These are phyloP conservation scores for Branchinecta lindahli DNA, from an alignment of 1,140 invertebrate genomes.

Conservation along the genomic window DNA sequence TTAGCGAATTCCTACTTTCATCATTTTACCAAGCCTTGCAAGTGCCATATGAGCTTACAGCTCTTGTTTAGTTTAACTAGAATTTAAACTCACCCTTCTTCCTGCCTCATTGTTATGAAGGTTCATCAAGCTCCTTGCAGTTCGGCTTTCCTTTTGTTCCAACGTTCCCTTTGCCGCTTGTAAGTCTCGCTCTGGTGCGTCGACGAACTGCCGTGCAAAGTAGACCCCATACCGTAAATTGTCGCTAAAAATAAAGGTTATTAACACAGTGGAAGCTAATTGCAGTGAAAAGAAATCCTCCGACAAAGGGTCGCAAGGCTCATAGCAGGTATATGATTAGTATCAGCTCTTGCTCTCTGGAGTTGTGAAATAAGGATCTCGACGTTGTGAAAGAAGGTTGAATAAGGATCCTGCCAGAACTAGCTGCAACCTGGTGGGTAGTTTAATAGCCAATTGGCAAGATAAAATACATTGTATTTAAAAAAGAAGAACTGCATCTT, in stretches of 20 bases:
- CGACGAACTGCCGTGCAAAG: conserved; percentile 43
- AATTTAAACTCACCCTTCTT: conserved; percentile 35
- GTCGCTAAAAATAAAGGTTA: conserved; percentile 32
- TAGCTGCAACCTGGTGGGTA: no score
- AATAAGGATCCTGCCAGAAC: no score
- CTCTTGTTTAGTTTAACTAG: no score
- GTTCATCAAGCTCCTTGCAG: conserved; percentile 41
- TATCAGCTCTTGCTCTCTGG: background rate
- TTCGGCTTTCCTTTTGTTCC: conserved; percentile 29
- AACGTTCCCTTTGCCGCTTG: conserved; percentile 21
- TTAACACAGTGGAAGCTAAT: background rate
- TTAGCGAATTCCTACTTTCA: no score
- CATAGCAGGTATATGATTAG: background rate
- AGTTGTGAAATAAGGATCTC: no score
- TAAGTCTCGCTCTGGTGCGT: conserved; percentile 37
- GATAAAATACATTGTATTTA: no score
- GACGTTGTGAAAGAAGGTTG: no score
- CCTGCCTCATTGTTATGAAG: conserved; percentile 51
- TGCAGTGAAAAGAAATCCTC: background rate
- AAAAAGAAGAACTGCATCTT: no score
- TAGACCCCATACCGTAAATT: conserved; percentile 43
- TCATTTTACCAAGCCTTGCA: no score
- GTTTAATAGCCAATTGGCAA: no score
- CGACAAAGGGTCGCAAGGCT: background rate
- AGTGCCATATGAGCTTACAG: no score